phyloP scores from a whole-genome alignment of 2,797 vertebrate species.

The Iguana delicatissima region DNA sequence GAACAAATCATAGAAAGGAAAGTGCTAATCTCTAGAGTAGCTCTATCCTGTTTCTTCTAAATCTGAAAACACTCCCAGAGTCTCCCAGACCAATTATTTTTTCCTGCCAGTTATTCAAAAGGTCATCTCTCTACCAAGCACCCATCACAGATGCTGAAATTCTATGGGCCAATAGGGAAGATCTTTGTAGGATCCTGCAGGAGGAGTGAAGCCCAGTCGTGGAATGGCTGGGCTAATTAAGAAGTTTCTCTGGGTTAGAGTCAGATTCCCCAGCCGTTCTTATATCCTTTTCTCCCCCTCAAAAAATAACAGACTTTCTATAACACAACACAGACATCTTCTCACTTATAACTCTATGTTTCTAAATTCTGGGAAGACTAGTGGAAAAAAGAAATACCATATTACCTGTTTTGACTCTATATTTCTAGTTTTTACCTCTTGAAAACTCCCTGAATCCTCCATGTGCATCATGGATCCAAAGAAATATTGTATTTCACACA shows the following conservation, averaged over 20 bases:
- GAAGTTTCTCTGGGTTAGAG: neutral
- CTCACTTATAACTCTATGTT: neutral
- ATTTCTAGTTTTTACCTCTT: too few species aligned
- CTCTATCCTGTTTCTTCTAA: constrained; percentile 31
- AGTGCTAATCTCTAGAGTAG: constrained; percentile 33
- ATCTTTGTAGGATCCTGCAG: neutral
- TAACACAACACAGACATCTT: neutral
- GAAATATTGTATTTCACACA: too few species aligned
- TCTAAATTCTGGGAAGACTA: neutral
- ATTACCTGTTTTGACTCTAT: too few species aligned
- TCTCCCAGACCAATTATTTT: constrained; percentile 49
- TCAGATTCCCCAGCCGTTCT: neutral
- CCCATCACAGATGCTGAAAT: neutral
- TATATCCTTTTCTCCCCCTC: neutral
- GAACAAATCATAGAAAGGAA: neutral
- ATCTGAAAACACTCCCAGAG: constrained; percentile 11
- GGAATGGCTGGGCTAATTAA: constrained; percentile 9
- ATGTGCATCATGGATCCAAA: too few species aligned
- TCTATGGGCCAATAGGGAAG: neutral
- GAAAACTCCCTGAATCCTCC: too few species aligned
- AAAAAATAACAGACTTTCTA: neutral
- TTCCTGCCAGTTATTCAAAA: constrained; percentile 2
- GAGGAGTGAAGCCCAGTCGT: neutral
- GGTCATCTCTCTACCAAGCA: neutral
- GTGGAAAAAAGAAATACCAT: neutral